Evolutionary conservation across 2,113 vertebrate genomes (phyloP), one percentile per base, ranked within the genome.

Genomic region (Archocentrus centrarchus): DNA sequence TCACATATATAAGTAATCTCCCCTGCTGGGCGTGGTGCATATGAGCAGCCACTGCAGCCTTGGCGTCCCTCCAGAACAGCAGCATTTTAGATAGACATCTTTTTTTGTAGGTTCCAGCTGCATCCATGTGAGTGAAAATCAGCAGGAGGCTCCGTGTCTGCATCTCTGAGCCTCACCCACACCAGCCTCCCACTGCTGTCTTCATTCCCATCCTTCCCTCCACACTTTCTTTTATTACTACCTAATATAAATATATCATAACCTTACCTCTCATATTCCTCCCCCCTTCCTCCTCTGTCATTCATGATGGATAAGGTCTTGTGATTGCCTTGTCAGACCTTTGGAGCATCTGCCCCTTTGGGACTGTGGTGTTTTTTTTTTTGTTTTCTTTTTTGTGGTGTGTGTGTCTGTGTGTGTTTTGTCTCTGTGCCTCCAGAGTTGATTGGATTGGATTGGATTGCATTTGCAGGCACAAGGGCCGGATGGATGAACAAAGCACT

Each of bases 301-400:
- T 11, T 37, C 11, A 1, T 91, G 90, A 87, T 91, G 86, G 88
- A 88, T 86, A 60, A 83, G 90, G 86, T 63, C 86, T 89, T 76
- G 83, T 80, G 81, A 88, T 88, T 84, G 85, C 73, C 44, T 14
- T 82, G 83, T 86, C 88, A 86, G 90, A 84, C 83, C 85, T 88
- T 75, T 80, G 86, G 88, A 90, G 83, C 83, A 86, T 84, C 81
- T 85, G 79, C 76, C 58, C 82, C 82, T 59, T 10, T 76, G 79
- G 84, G 84, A 80, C 75, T 77, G 41, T 55, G 57, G 58, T 66
- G 22, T 3, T 3, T 44, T 44, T 44, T 44, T 13, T 47, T 41
- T 9, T 41, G 10, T 85, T 62, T 75, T 32, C 5, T 32, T 77
- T 83, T 82, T 27, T 62, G 24, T 64, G 15, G 58, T 61, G 41